Evolutionary conservation across 2,113 vertebrate genomes (phyloP).

Genomic region (Oreocharis arfaki): DNA sequence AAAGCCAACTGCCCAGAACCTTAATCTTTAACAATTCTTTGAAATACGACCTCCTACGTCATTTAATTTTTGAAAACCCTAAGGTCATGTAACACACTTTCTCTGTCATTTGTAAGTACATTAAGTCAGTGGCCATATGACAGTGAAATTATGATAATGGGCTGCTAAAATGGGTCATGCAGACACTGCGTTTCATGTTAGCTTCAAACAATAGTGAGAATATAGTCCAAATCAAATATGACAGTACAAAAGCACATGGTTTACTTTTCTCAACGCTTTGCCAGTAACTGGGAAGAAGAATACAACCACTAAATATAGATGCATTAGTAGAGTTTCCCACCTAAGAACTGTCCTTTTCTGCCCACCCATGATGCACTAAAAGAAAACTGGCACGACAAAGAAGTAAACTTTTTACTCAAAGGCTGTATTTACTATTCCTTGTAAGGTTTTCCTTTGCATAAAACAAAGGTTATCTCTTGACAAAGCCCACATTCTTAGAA

Average conservation of each 20-base stretch:
- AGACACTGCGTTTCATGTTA: slow-evolving; percentile 77
- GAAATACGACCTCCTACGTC: slow-evolving; percentile 80
- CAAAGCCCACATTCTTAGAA: neutral
- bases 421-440: neutral
- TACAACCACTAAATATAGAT: slow-evolving; percentile 1
- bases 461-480: neutral
- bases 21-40: slow-evolving; percentile 71
- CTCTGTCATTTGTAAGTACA: slow-evolving; percentile 91
- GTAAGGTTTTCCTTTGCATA: neutral
- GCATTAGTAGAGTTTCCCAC: neutral
- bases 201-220: slow-evolving; percentile 78
- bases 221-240: slow-evolving; percentile 70
- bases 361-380: neutral
- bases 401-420: neutral
- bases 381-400: neutral
- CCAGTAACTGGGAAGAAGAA: neutral
- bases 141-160: slow-evolving; percentile 91
- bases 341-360: neutral
- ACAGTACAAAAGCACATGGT: slow-evolving; percentile 66
- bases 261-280: slow-evolving; percentile 52
- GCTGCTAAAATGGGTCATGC: slow-evolving; percentile 86
- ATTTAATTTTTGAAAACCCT: slow-evolving; percentile 89
- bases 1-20: neutral
- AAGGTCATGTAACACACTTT: slow-evolving; percentile 88
- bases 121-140: slow-evolving; percentile 83